These are phyloP conservation scores for Aurelia sp. DNA, from an alignment of 30 jellyfish, hydroid and myxozoan genomes.

Conservation along the genomic window DNA sequence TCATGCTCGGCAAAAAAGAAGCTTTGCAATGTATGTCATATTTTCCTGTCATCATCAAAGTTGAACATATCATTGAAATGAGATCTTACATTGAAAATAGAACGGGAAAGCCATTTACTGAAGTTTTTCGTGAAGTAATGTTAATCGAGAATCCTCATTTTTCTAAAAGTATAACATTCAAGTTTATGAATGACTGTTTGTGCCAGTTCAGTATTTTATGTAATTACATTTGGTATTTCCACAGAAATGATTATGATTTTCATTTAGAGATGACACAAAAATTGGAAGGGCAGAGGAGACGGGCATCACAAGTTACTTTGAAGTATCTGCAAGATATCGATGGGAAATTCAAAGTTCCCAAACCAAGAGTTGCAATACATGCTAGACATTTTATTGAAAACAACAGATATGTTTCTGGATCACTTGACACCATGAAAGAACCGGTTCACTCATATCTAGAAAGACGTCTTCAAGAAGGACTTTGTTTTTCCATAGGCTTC, in stretches of 20 bases:
- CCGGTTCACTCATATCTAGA: background rate
- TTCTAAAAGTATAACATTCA: background rate
- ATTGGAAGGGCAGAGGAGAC: conserved; percentile 34
- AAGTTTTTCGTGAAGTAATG: conserved; percentile 20
- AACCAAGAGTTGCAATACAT: background rate
- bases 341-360: background rate
- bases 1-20: conserved; percentile 18
- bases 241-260: background rate
- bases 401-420: background rate
- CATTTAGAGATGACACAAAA: conserved; percentile 46
- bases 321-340: background rate
- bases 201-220: conserved; percentile 13
- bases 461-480: conserved; percentile 24
- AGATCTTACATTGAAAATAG: conserved; percentile 33
- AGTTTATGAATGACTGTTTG: background rate
- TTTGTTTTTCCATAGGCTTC: conserved; percentile 27
- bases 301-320: conserved; percentile 4
- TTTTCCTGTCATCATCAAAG: conserved; percentile 48
- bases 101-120: conserved; percentile 22
- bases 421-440: background rate
- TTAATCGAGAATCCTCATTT: background rate
- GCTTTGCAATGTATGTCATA: background rate
- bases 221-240: conserved; percentile 41
- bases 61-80: conserved; percentile 31
- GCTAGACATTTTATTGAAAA: background rate